These are phyloP conservation scores for Creontiades dilutus DNA, from an alignment of 2,888 invertebrate genomes.

Conservation along the genomic window DNA sequence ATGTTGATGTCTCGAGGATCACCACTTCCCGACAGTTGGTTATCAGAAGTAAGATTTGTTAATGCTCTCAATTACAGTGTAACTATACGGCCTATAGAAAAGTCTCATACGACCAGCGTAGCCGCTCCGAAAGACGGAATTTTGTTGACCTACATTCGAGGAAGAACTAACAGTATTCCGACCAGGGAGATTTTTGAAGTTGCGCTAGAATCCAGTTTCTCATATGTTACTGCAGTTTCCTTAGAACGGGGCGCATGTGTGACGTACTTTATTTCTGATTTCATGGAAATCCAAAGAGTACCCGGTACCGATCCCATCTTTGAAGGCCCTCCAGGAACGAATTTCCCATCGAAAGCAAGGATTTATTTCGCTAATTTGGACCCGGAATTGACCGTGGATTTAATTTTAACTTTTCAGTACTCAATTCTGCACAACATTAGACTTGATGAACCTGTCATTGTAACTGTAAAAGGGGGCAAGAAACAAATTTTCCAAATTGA, in stretches of 20 bases:
- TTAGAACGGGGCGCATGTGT: neutral
- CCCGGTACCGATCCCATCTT: conserved; percentile 42
- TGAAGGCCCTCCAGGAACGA: conserved; percentile 30
- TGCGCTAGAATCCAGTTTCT: neutral
- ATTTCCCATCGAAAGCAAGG: neutral
- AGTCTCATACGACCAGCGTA: too few species aligned
- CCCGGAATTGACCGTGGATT: neutral
- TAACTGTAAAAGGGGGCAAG: neutral
- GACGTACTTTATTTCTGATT: conserved; percentile 29
- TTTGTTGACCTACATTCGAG: neutral
- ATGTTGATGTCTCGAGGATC: neutral
- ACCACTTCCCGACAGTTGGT: conserved; percentile 1
- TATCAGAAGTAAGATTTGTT: neutral
- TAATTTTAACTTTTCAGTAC: neutral
- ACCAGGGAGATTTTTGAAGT: neutral
- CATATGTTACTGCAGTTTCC: neutral
- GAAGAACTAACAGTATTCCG: neutral
- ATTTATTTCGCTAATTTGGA: conserved; percentile 23
- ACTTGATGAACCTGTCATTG: neutral
- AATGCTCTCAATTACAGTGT: conserved; percentile 26
- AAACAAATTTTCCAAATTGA: conserved; percentile 26
- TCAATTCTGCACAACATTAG: neutral
- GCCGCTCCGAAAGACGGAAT: neutral
- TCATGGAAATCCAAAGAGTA: conserved; percentile 10
- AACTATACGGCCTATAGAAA: neutral